Percentiles rank a stretch among this genome's conserved stretches.
These are phyloP conservation scores for Prenolepis imparis DNA, from an alignment of 2,888 invertebrate genomes.

Conservation along the genomic window DNA sequence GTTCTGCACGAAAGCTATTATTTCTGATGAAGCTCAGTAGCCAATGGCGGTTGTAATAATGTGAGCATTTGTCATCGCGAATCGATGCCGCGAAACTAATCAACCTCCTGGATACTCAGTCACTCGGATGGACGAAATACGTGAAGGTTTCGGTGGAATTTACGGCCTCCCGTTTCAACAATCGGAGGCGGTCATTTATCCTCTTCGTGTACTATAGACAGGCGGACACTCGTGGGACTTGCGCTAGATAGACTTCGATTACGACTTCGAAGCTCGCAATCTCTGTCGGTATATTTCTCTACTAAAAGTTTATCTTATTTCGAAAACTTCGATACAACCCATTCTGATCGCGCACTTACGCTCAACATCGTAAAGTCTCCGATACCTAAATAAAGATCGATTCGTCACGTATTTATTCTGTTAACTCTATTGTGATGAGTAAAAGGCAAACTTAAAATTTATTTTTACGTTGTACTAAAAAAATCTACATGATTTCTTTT, in stretches of 20 bases:
- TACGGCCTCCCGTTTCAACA: slow-evolving; percentile 44
- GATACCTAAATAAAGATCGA: background rate
- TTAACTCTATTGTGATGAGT: background rate
- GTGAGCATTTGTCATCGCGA: slow-evolving; percentile 32
- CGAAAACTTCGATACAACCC: slow-evolving; percentile 35
- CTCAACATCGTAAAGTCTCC: background rate
- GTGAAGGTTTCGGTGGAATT: slow-evolving; percentile 51
- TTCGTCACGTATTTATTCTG: background rate
- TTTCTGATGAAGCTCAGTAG: background rate
- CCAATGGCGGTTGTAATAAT: background rate
- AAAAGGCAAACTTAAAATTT: background rate
- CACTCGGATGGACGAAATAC: slow-evolving; percentile 10
- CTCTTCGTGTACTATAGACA: slow-evolving; percentile 53
- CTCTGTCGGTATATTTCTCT: slow-evolving; percentile 26
- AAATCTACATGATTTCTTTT: background rate
- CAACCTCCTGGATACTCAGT: slow-evolving; percentile 39
- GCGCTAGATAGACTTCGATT: slow-evolving; percentile 67
- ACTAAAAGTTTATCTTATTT: slow-evolving; percentile 28
- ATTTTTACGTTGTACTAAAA: background rate
- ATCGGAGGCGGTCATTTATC: slow-evolving; percentile 59
- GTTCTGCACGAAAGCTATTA: background rate
- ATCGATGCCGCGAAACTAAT: slow-evolving; percentile 52
- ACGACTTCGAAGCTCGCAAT: slow-evolving; percentile 21
- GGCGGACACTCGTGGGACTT: slow-evolving; percentile 56
- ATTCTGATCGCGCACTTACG: slow-evolving; percentile 4